Evolutionary conservation across 2,113 vertebrate species (phyloP), one percentile per base, ranked within the genome.

Genomic region (Hemiprocne comata): DNA sequence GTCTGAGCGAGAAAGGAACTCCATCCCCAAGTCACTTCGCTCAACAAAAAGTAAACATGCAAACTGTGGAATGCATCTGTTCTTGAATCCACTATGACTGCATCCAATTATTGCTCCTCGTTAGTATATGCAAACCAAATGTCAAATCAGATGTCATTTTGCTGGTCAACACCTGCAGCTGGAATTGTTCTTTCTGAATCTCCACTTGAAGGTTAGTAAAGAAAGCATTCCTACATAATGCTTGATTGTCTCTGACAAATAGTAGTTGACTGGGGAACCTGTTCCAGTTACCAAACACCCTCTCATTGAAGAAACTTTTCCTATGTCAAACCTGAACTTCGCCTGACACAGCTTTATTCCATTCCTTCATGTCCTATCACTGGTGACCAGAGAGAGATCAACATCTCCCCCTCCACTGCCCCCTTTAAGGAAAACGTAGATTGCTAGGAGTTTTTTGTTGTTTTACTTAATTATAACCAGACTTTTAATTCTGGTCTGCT

Each of bases 321-420:
- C 18, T 62, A 4, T 13, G 7, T 38, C 29, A 13, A 50, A 3
- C 2, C 23, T 75, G 61, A 61, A 70, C 14, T 44, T 53, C 7
- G 9, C 17, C 33, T 61, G 46, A 6, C 4, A 0, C 46, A 53
- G 19, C 31, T 54, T 62, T 11, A 54, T 61, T 87, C 28, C 9
- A 33, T n/a, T 70, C 38, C 18, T 17, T 46, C 1, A 2, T 53
- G 10, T 21, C 26, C 11, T 42, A 3, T 14, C 3, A 0, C 17
- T 33, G 14, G 17, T 53, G 25, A 69, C 17, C 26, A 36, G 46
- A 60, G 16, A 67, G 23, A 46, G 20, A 53, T 36, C 36, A 51
- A 25, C 34, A 67, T 8, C 10, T 51, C 13, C 31, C 4, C 17
- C 33, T 86, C 26, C 2, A 3, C 33, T 70, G 21, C 4, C 13